These are phyloP conservation scores for Megaceryle alcyon DNA, from an alignment of 2,797 vertebrate species.

Conservation along the genomic window DNA sequence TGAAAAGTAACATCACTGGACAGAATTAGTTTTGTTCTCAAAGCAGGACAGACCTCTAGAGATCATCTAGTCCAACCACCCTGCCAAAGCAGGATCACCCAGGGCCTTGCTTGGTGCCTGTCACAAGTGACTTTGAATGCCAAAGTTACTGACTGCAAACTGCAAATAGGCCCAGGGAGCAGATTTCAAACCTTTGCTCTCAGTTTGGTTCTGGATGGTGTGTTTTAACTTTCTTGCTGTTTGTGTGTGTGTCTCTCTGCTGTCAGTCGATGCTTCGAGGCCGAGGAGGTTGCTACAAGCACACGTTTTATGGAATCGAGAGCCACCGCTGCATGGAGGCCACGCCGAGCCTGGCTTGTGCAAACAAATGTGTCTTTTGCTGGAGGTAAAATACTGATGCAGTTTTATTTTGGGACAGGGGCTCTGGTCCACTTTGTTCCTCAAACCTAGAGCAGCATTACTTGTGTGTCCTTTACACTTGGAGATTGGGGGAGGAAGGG, in stretches of 20 bases:
- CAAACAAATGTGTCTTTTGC: slow-evolving; percentile 97
- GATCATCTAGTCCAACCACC: too few species aligned
- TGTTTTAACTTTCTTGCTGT: not conserved
- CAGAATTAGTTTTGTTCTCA: too few species aligned
- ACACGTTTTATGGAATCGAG: slow-evolving; percentile 95
- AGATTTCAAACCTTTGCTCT: not conserved
- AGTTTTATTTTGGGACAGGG: not conserved
- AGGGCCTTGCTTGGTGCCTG: not conserved
- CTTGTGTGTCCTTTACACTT: not conserved
- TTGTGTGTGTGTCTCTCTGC: not conserved
- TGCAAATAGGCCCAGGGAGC: not conserved
- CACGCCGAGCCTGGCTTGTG: slow-evolving; percentile 93
- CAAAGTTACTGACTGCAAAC: not conserved
- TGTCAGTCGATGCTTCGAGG: slow-evolving; percentile 92
- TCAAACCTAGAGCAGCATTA: not conserved
- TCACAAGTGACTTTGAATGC: not conserved
- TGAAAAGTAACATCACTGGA: too few species aligned
- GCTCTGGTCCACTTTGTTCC: not conserved
- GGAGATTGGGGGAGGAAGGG: not conserved
- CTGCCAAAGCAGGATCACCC: too few species aligned
- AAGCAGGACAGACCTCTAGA: too few species aligned
- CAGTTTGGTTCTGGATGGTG: not conserved
- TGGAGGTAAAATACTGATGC: slow-evolving; percentile 85
- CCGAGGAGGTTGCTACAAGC: slow-evolving; percentile 96
- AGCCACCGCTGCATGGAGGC: slow-evolving; percentile 98